phyloP scores from a whole-genome alignment of 2,113 vertebrate species.

The Dasyornis broadbenti region DNA sequence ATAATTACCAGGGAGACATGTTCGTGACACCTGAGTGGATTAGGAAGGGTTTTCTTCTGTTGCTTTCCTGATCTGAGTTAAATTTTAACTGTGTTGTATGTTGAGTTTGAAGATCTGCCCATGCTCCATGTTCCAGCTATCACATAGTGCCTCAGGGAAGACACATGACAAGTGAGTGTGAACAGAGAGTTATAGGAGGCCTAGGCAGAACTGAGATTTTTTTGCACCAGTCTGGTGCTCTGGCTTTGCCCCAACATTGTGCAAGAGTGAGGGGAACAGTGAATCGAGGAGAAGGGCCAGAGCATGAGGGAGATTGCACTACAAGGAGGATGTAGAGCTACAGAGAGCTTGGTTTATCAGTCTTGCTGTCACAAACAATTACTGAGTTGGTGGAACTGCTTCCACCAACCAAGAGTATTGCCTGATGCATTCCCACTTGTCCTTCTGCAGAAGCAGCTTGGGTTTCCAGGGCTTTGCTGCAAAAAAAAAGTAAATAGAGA shows the following conservation, averaged over 20 bases:
- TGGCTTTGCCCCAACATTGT: background rate
- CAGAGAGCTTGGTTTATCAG: background rate
- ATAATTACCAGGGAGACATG: background rate
- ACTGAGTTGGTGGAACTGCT: background rate
- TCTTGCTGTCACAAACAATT: background rate
- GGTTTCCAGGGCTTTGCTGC: background rate
- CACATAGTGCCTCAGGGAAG: background rate
- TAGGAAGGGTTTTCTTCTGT: background rate
- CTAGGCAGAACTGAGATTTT: background rate
- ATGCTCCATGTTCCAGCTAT: background rate
- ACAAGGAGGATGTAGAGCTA: background rate
- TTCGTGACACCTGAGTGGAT: background rate
- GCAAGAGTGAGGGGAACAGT: background rate
- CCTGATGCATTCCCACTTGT: background rate
- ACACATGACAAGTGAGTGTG: background rate
- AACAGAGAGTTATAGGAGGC: background rate
- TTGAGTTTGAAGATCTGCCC: background rate
- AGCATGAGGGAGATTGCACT: background rate
- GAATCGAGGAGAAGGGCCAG: rapidly evolving
- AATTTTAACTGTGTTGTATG: background rate
- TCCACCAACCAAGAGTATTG: background rate
- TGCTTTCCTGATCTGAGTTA: background rate
- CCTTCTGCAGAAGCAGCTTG: background rate
- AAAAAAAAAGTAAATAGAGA: background rate
- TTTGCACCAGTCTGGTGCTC: background rate